Percentiles rank a stretch among this genome's conserved stretches.
Evolutionary conservation across 1,140 invertebrate genomes (phyloP).

Genomic region (Trichonephila inaurata): DNA sequence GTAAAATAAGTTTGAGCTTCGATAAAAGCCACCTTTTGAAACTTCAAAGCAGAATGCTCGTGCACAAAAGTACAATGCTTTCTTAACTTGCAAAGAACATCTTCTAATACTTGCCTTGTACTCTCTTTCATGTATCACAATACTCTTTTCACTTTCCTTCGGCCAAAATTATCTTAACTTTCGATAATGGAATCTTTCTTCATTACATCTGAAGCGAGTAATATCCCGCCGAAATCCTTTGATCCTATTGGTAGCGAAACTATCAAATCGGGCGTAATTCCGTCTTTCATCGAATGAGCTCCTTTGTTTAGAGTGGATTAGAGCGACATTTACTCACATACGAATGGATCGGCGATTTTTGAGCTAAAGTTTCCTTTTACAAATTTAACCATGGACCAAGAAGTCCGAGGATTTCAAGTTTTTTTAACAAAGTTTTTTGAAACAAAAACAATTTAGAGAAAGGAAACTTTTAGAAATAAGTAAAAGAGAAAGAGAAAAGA

Average conservation of each 20-base stretch:
- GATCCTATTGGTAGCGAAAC: neutral
- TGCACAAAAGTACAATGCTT: neutral
- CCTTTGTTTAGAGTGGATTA: slow-evolving; percentile 20
- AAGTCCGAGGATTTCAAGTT: neutral
- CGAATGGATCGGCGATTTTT: neutral
- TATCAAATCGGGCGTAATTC: slow-evolving; percentile 21
- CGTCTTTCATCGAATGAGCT: slow-evolving; percentile 5
- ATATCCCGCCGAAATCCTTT: slow-evolving; percentile 28
- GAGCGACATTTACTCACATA: neutral
- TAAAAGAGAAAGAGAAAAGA: no score
- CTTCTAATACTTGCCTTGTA: neutral
- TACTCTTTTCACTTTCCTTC: neutral
- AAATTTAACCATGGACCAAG: neutral
- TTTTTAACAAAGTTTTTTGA: neutral
- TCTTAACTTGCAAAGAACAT: neutral
- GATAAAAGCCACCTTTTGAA: no score
- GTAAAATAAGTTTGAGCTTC: no score
- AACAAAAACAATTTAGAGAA: neutral
- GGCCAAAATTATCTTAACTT: neutral
- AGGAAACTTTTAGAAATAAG: neutral
- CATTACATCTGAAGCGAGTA: slow-evolving; percentile 16
- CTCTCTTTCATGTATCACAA: neutral
- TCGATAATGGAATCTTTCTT: neutral
- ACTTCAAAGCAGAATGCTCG: neutral
- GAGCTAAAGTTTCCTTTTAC: neutral